A percentile compares a stretch with the other conserved stretches of the same genome.
Conservation (phyloP, 2,888 invertebrate species). For the Spilarctia lutea region DNA sequence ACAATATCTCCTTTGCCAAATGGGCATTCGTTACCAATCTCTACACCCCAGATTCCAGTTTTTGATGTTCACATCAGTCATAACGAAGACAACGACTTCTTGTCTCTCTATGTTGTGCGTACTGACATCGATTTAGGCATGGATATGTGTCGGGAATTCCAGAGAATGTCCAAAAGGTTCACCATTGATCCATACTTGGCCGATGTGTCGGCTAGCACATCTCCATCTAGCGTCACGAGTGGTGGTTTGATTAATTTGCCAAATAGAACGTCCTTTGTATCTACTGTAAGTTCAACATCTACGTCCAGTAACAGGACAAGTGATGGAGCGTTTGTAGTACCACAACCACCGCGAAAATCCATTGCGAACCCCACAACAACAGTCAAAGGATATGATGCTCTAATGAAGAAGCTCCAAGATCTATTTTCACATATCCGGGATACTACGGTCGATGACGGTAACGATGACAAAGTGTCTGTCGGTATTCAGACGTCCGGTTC, state of each 20-base stretch:
- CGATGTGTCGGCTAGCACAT: slow-evolving; percentile 78
- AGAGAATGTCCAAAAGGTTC: slow-evolving; percentile 80
- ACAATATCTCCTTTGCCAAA: slow-evolving; percentile 82
- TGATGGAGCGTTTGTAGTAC: slow-evolving; percentile 82
- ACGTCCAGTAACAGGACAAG: slow-evolving; percentile 79
- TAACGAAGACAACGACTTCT: slow-evolving; percentile 81
- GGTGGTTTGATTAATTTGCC: slow-evolving; percentile 78
- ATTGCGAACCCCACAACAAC: slow-evolving; percentile 73
- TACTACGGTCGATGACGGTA: slow-evolving; percentile 65
- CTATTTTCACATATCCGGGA: slow-evolving; percentile 78
- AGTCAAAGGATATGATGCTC: slow-evolving; percentile 78
- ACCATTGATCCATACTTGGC: slow-evolving; percentile 81
- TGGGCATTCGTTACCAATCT: slow-evolving; percentile 76
- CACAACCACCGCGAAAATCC: slow-evolving; percentile 80
- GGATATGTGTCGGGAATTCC: slow-evolving; percentile 83
- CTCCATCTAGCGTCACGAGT: slow-evolving; percentile 83
- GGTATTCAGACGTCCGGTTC: slow-evolving; percentile 75
- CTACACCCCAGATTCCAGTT: slow-evolving; percentile 75
- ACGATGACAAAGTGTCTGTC: slow-evolving; percentile 77
- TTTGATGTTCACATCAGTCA: slow-evolving; percentile 80
- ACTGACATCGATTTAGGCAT: slow-evolving; percentile 80
- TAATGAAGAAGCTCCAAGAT: slow-evolving; percentile 79
- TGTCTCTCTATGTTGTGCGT: slow-evolving; percentile 78
- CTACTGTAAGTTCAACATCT: slow-evolving; percentile 78
- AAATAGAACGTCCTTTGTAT: slow-evolving; percentile 78